Evolutionary conservation across 2,888 invertebrate genomes (phyloP).

Genomic region (Amphipyra tragopoginis): DNA sequence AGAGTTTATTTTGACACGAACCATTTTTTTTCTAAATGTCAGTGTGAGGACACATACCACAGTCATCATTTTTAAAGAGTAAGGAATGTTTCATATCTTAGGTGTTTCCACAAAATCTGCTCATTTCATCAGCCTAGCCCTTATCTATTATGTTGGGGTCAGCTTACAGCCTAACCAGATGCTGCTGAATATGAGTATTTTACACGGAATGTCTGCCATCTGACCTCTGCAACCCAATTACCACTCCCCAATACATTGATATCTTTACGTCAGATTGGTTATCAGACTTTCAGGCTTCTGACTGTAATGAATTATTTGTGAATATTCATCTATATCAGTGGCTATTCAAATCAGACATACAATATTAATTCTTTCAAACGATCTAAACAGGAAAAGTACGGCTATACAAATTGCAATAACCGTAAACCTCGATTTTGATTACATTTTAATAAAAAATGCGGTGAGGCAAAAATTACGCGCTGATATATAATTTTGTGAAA

Average conservation of each 20-base stretch:
- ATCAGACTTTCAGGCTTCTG: too few species aligned
- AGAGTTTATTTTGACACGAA: slow-evolving; percentile 24
- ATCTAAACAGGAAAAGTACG: slow-evolving; percentile 16
- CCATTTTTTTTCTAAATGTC: background rate
- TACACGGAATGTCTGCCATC: too few species aligned
- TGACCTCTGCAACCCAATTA: too few species aligned
- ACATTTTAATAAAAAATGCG: slow-evolving; percentile 10
- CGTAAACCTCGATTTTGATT: slow-evolving; percentile 16
- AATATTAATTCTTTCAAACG: background rate
- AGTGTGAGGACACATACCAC: background rate
- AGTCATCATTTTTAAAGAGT: background rate
- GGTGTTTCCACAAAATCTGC: too few species aligned
- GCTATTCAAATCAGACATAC: background rate
- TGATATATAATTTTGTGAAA: slow-evolving; percentile 15
- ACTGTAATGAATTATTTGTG: too few species aligned
- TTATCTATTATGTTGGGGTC: too few species aligned
- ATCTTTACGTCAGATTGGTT: too few species aligned
- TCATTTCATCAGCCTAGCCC: too few species aligned
- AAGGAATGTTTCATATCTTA: too few species aligned
- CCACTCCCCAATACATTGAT: too few species aligned
- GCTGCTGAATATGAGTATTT: too few species aligned
- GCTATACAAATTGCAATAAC: slow-evolving; percentile 15
- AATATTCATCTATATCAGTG: background rate
- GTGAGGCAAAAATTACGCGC: slow-evolving; percentile 19
- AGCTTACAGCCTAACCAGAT: too few species aligned